phyloP scores from a whole-genome alignment of 1,140 invertebrate species.

The Drosophila grimshawi region DNA sequence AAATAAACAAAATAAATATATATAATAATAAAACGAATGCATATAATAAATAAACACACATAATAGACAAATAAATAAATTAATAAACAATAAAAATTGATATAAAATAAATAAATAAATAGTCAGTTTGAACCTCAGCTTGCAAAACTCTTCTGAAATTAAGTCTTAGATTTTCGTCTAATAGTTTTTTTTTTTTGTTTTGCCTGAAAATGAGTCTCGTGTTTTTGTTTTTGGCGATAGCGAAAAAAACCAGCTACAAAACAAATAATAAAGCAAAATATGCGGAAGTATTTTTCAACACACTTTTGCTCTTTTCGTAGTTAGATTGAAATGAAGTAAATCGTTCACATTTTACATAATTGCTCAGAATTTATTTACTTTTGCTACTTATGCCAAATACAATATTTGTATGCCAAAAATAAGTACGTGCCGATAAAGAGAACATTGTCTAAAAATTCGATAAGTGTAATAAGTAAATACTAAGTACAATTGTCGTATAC shows the following conservation, averaged over 20 bases:
- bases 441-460: slow-evolving; percentile 38
- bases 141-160: too few relatives aligned
- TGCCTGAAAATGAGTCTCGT: slow-evolving; percentile 24
- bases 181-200: not conserved
- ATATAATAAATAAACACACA: too few relatives aligned
- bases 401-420: slow-evolving; percentile 7
- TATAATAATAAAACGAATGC: too few relatives aligned
- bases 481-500: slow-evolving; percentile 14
- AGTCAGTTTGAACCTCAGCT: too few relatives aligned
- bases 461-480: slow-evolving; percentile 3
- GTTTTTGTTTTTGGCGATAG: slow-evolving; percentile 2
- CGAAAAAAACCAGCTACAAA: not conserved
- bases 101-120: too few relatives aligned
- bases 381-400: slow-evolving; percentile 24
- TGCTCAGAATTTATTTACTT: slow-evolving; percentile 28
- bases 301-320: not conserved
- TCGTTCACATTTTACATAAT: not conserved
- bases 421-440: slow-evolving; percentile 31
- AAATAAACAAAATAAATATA: too few relatives aligned
- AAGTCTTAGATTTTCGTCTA: too few relatives aligned
- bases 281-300: not conserved
- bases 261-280: not conserved
- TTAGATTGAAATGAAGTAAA: not conserved
- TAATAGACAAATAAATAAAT: too few relatives aligned
- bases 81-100: too few relatives aligned